A percentile compares a stretch with the other conserved stretches of the same genome.
Conservation (phyloP, 2,113 vertebrate genomes). For the Tetrax tetrax region DNA sequence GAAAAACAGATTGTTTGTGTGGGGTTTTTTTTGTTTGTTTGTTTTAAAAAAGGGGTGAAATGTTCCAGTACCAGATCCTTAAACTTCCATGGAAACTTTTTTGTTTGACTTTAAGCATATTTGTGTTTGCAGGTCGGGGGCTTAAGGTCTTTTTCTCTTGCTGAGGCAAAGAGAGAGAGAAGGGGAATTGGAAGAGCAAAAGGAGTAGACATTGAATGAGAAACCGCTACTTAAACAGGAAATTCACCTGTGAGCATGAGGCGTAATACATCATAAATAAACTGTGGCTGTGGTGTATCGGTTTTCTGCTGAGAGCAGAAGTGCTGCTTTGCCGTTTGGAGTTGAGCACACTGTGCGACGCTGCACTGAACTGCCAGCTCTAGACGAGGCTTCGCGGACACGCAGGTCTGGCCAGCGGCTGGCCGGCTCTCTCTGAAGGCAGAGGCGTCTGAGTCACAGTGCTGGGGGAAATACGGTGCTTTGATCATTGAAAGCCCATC, state of each 20-base stretch:
- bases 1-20: neutral
- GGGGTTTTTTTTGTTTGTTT: neutral
- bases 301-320: neutral
- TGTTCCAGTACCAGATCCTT: neutral
- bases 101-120: neutral
- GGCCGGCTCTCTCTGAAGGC: neutral
- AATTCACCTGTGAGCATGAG: neutral
- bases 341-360: neutral
- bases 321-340: neutral
- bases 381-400: neutral
- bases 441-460: neutral
- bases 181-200: neutral
- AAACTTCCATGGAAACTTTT: neutral
- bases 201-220: neutral
- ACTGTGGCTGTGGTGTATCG: neutral
- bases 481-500: constrained; percentile 18
- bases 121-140: neutral
- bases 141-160: neutral
- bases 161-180: neutral
- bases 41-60: neutral
- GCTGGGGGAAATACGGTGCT: neutral
- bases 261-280: neutral
- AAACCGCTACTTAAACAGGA: neutral
- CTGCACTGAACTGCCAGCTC: neutral
- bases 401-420: accelerated